Evolutionary conservation across 2,113 vertebrate genomes (phyloP).

Genomic region (Psephotus haematonotus): DNA sequence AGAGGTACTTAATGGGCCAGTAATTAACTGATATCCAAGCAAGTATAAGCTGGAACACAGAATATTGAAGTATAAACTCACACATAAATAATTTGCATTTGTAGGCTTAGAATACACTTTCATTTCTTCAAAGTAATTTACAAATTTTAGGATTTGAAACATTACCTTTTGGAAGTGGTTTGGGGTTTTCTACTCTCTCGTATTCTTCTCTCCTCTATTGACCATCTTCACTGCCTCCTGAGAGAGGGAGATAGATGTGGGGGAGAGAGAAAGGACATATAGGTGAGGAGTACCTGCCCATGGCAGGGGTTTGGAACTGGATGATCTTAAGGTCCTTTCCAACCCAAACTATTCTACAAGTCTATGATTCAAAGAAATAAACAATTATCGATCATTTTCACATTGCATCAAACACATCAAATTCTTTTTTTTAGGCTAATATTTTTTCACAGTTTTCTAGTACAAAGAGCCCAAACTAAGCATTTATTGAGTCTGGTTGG

Average conservation of each 20-base stretch:
- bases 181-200: not conserved
- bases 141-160: not conserved
- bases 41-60: not conserved
- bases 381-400: not conserved
- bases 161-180: not conserved
- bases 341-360: not conserved
- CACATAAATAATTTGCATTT: not conserved
- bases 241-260: not conserved
- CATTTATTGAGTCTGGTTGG: not conserved
- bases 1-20: not conserved
- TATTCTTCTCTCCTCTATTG: not conserved
- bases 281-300: not conserved
- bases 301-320: not conserved
- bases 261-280: not conserved
- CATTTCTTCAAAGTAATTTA: not conserved
- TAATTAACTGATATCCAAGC: not conserved
- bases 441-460: not conserved
- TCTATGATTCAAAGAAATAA: not conserved
- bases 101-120: not conserved
- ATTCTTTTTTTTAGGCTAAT: not conserved
- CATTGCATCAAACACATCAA: not conserved
- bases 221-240: not conserved
- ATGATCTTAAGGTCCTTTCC: not conserved
- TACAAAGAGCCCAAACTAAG: not conserved
- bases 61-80: not conserved